Conservation (phyloP, 2,113 vertebrate genomes). For the Chroicocephalus ridibundus region DNA sequence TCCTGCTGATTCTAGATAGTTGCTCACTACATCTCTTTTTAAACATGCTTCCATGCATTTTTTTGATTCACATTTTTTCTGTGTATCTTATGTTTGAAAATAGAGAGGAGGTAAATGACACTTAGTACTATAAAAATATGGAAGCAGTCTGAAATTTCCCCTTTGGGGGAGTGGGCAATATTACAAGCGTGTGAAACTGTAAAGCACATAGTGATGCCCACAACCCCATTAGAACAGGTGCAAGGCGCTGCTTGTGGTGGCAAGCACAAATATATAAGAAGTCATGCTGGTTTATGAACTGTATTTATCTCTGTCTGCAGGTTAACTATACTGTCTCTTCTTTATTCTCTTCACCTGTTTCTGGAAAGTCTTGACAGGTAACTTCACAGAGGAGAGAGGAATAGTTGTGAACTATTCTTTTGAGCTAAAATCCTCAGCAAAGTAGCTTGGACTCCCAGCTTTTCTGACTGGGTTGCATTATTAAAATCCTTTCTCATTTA, state of each 20-base stretch:
- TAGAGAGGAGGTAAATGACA: not conserved
- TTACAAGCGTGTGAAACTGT: not conserved
- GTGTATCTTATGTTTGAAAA: not conserved
- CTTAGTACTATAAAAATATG: not conserved
- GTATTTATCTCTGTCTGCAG: not conserved
- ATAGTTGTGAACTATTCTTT: not conserved
- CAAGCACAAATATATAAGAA: not conserved
- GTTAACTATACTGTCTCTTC: not conserved
- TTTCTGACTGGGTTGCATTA: not conserved
- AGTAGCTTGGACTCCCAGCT: not conserved
- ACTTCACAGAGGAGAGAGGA: not conserved
- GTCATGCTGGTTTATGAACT: not conserved
- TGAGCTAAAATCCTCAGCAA: not conserved
- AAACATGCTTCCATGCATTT: not conserved
- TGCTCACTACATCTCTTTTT: not conserved
- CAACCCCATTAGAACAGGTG: rapidly evolving
- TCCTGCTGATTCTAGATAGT: not conserved
- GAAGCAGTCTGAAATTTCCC: not conserved
- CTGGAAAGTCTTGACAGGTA: not conserved
- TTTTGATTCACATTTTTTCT: not conserved
- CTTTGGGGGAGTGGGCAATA: not conserved
- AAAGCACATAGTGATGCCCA: not conserved
- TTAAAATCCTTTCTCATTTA: not conserved
- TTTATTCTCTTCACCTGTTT: not conserved
- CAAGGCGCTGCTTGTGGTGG: not conserved